Percentiles rank a stretch among this genome's conserved stretches.
phyloP scores from a whole-genome alignment of 2,888 invertebrate species.

The Sinentomon sp. region DNA sequence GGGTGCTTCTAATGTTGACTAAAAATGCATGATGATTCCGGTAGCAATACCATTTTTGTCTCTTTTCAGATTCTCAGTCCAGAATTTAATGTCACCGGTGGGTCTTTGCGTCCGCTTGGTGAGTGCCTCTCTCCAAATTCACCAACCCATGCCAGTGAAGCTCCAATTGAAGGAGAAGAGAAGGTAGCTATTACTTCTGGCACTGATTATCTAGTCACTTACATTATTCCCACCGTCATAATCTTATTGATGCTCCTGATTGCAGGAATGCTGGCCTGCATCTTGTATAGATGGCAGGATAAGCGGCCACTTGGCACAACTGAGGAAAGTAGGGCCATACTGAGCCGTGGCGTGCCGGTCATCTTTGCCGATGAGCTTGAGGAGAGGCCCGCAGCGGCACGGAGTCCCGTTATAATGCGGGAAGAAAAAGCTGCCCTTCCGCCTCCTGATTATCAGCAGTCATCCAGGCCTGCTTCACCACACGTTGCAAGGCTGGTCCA shows the following conservation, averaged over 20 bases:
- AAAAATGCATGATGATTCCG: too few species aligned
- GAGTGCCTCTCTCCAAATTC: constrained; percentile 28
- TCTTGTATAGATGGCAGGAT: constrained; percentile 53
- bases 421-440: constrained; percentile 81
- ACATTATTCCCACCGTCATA: constrained; percentile 63
- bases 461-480: constrained; percentile 4
- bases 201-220: constrained; percentile 32
- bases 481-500: not conserved
- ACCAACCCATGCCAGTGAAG: constrained; percentile 18
- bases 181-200: constrained; percentile 19
- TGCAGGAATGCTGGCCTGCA: constrained; percentile 61
- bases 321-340: constrained; percentile 17
- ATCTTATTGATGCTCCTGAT: constrained; percentile 63
- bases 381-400: constrained; percentile 56
- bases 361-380: constrained; percentile 92
- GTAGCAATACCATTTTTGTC: too few species aligned
- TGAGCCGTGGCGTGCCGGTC: constrained; percentile 47
- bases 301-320: too few species aligned
- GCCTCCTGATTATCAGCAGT: constrained; percentile 43
- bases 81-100: constrained; percentile 38
- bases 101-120: constrained; percentile 30
- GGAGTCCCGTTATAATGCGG: constrained; percentile 74
- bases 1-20: too few species aligned
- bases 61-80: constrained; percentile 42
- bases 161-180: constrained; percentile 19